Base-by-base conservation (phyloP, 2,797 vertebrate genomes). In the Psittacula derbiana region DNA sequence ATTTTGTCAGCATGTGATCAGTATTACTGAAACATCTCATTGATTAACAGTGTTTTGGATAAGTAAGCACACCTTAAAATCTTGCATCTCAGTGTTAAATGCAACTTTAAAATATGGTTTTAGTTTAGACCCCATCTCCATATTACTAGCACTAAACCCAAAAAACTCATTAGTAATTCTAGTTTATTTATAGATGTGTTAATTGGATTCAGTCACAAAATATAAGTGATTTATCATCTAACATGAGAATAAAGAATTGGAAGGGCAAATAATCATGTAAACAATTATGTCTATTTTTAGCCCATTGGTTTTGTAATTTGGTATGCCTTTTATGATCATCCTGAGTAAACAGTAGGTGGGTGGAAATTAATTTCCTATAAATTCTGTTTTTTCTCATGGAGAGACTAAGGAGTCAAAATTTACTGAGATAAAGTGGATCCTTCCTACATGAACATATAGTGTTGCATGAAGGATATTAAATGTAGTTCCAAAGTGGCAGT, bases 121-220 rank as follows among this genome's bases (percentile, higher is more conserved):
- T 66, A n/a, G 15, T 90, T 86, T 90, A 83, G 49, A 75, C 8
- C 33, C 11, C 23, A 10, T 11, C 62, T 92, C 71, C 24, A 16
- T 84, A 43, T 81, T 64, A 95, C 96, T 97, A 97, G 93, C 96
- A 97, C 97, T 96, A 95, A 70, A 96, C 97, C 86, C 31, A 90
- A 97, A 98, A 98, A 97, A 88, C 95, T 67, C 80, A 88, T 94
- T 92, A 93, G 50, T 80, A 82, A 74, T 92, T 97, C 86, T 89
- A 44, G 46, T 97, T 97, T 97, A 97, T 97, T 98, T 96, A 97
- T 97, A 92, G 97, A 92, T 52, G 47, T 95, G 95, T 94, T 98
- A 98, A 98, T 98, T 98, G 95, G 91, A 97, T 92, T 95, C 95
- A 95, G 75, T 97, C 96, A 95, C 93, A 97, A 89, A 92, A 75